Percentiles rank a stretch among this genome's conserved stretches.
phyloP scores from a whole-genome alignment of 2,888 invertebrate genomes.

The Thera britannica region DNA sequence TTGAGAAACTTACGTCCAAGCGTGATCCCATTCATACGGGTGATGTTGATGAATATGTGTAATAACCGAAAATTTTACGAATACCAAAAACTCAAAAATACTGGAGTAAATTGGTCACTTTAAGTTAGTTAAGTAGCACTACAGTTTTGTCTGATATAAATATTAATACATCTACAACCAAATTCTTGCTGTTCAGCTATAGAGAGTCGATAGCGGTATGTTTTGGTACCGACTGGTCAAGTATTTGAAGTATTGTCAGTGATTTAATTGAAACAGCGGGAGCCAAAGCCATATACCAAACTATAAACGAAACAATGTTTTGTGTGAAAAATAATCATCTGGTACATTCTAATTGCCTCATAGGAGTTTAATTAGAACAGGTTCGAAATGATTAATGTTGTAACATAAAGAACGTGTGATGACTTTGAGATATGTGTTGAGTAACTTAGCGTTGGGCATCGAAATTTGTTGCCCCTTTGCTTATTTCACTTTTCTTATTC shows the following conservation, averaged over 20 bases:
- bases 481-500: neutral
- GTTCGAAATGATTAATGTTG: slow-evolving; percentile 69
- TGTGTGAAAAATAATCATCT: slow-evolving; percentile 72
- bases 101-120: too few species aligned
- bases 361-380: slow-evolving; percentile 73
- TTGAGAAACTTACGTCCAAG: too few species aligned
- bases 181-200: slow-evolving; percentile 45
- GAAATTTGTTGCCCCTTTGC: neutral
- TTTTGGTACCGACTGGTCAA: slow-evolving; percentile 75
- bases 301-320: slow-evolving; percentile 76
- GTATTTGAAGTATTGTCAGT: slow-evolving; percentile 82
- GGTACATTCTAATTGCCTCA: slow-evolving; percentile 75
- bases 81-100: too few species aligned
- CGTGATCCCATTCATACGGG: too few species aligned
- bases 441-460: neutral
- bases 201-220: slow-evolving; percentile 62
- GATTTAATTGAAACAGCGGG: slow-evolving; percentile 84
- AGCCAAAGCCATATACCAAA: slow-evolving; percentile 60
- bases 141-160: neutral
- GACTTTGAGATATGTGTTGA: slow-evolving; percentile 47
- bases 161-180: slow-evolving; percentile 49
- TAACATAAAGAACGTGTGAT: slow-evolving; percentile 60
- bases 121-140: too few species aligned
- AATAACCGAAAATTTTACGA: too few species aligned
- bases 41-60: too few species aligned